These are phyloP conservation scores for Brachyptera risi DNA, from an alignment of 2,888 invertebrate species.

Conservation along the genomic window DNA sequence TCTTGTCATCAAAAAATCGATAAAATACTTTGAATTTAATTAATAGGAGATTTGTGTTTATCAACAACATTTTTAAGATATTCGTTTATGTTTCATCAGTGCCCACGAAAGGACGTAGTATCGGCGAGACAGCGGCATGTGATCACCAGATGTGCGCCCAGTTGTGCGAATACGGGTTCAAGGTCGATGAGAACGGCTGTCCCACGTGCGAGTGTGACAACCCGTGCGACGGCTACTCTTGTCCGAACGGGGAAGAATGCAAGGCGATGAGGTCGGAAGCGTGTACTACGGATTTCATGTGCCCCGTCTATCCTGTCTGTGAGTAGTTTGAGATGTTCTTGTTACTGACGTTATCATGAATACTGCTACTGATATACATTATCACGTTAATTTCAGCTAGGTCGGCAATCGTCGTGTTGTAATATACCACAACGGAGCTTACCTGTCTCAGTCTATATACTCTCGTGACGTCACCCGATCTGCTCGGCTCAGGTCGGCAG, in stretches of 20 bases:
- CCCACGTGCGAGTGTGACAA: conserved; percentile 82
- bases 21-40: no score
- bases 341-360: no score
- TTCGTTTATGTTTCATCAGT: not conserved
- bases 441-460: no score
- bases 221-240: conserved; percentile 63
- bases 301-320: conserved; percentile 75
- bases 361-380: no score
- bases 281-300: conserved; percentile 47
- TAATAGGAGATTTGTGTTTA: no score
- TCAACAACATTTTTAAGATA: no score
- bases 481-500: no score
- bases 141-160: conserved; percentile 72
- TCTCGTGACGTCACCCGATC: no score
- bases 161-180: conserved; percentile 81
- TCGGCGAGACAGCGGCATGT: conserved; percentile 48
- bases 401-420: no score
- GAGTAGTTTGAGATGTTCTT: conserved; percentile 50
- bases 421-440: no score
- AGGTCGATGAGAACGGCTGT: conserved; percentile 65
- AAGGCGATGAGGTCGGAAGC: conserved; percentile 62
- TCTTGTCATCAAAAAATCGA: no score
- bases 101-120: conserved; percentile 36
- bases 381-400: no score
- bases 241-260: conserved; percentile 61